Percentiles rank a stretch among this genome's conserved stretches.
phyloP scores from a whole-genome alignment of 2,888 invertebrate species.

The Apodemia arnacis region DNA sequence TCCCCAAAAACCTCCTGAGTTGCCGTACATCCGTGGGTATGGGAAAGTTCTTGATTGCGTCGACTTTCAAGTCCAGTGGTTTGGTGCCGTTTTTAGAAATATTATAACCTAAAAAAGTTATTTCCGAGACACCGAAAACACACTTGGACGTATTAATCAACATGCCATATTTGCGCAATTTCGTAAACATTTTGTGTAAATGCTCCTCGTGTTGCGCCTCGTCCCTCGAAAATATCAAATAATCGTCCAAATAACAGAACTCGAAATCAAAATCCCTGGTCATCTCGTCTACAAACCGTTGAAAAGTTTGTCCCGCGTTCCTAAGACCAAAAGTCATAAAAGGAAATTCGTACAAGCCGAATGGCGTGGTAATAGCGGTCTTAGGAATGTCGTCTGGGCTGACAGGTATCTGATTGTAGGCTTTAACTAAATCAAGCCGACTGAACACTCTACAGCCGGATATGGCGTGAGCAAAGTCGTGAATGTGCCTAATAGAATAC shows the following conservation, averaged over 20 bases:
- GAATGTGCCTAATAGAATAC: conserved; percentile 71
- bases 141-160: conserved; percentile 79
- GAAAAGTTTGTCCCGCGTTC: conserved; percentile 89
- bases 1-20: conserved; percentile 79
- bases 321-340: conserved; percentile 88
- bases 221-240: conserved; percentile 80
- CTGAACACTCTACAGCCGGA: conserved; percentile 57
- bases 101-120: conserved; percentile 76
- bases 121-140: conserved; percentile 70
- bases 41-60: conserved; percentile 73
- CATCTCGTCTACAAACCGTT: conserved; percentile 88
- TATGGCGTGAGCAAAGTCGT: conserved; percentile 61
- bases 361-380: conserved; percentile 87
- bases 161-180: conserved; percentile 72
- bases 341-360: conserved; percentile 86
- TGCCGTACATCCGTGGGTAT: conserved; percentile 66
- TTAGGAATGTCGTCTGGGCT: conserved; percentile 71
- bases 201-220: conserved; percentile 65
- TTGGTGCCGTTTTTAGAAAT: conserved; percentile 79
- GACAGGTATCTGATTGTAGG: conserved; percentile 61
- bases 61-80: conserved; percentile 86
- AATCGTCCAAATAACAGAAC: conserved; percentile 87
- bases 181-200: conserved; percentile 65
- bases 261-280: conserved; percentile 64
- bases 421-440: conserved; percentile 63